Base-by-base conservation (phyloP, 2,797 vertebrate genomes). In the Varecia variegata region DNA sequence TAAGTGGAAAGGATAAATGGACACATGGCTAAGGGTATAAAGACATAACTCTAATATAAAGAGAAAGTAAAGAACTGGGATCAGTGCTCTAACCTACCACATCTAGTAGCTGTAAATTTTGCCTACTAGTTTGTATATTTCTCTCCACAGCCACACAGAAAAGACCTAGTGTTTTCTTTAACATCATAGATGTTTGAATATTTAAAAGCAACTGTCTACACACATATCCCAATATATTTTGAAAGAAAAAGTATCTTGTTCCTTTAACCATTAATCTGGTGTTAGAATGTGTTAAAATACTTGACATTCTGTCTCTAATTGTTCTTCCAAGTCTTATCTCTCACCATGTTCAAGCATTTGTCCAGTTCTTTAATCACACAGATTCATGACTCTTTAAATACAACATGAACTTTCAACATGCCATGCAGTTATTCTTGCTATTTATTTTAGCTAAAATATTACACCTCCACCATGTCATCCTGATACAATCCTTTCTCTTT, bases 361-460 rank as follows among this genome's bases (percentile, higher is more conserved):
- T 47, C 62, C 7, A 62, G 10, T 65, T 60, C 17, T 95, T 93
- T 8, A 82, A 13, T 73, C 32, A 35, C 15, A 85, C 8, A 58
- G 47, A 70, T 91, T 62, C 54, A 43, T 32, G 15, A 11, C 7
- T 87, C 68, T 35, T 7, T 77, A 58, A 43, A 70, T 47, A n/a
- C 0, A 35, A 45, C 15, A 25, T 86, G 35, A 88, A 45, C 52
- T 79, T 91, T 82, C 68, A 68, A 65, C 7, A 21, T 77, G 23
- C 4, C 38, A 27, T n/a, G 27, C 20, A 50, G 93, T 82, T 70
- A 74, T 76, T 91, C 23, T 35, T 79, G 20, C 25, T 73, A 38
- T 62, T 70, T 73, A 20, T 73, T 79, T 79, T 43, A 83, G 35
- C n/a, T 94, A 90, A 96, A 92, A 90, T 92, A 84, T 47, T 76